A percentile compares a stretch with the other conserved stretches of the same genome.
Conservation (phyloP, 2,797 vertebrate genomes). For the Pipistrellus pipistrellus region DNA sequence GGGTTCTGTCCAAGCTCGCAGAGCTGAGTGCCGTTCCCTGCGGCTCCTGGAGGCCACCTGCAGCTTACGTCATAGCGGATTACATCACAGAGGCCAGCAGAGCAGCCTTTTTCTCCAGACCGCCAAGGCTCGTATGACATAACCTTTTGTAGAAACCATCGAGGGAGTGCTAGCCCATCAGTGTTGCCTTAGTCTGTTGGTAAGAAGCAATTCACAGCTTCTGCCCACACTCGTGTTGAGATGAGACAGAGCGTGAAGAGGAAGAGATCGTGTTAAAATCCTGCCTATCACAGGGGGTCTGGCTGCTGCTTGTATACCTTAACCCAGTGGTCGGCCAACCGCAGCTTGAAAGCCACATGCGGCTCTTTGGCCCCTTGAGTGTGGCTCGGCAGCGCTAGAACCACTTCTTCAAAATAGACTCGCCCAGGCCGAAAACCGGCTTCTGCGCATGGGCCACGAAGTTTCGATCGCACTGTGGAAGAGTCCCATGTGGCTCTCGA, state of each 20-base stretch:
- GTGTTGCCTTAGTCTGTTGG: background rate
- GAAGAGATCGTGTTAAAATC: background rate
- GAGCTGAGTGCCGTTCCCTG: background rate
- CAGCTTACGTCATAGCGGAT: background rate
- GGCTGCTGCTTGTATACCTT: too few species aligned
- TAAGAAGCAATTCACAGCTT: background rate
- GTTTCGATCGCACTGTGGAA: too few species aligned
- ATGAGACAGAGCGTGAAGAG: background rate
- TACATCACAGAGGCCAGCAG: background rate
- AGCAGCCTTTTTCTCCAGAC: background rate
- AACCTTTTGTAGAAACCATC: background rate
- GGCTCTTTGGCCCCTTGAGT: too few species aligned
- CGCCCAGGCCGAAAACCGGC: too few species aligned
- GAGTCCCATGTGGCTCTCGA: too few species aligned
- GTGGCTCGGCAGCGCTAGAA: too few species aligned
- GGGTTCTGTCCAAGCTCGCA: background rate
- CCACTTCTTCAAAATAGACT: too few species aligned
- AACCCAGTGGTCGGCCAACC: background rate
- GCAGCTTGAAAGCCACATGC: too few species aligned
- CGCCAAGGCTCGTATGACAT: background rate
- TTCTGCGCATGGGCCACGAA: too few species aligned
- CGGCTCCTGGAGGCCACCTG: background rate
- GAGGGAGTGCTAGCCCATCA: background rate
- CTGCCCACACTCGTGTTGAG: background rate
- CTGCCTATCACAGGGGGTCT: background rate